phyloP scores from a whole-genome alignment of 2,888 invertebrate species.

The Belgica antarctica region DNA sequence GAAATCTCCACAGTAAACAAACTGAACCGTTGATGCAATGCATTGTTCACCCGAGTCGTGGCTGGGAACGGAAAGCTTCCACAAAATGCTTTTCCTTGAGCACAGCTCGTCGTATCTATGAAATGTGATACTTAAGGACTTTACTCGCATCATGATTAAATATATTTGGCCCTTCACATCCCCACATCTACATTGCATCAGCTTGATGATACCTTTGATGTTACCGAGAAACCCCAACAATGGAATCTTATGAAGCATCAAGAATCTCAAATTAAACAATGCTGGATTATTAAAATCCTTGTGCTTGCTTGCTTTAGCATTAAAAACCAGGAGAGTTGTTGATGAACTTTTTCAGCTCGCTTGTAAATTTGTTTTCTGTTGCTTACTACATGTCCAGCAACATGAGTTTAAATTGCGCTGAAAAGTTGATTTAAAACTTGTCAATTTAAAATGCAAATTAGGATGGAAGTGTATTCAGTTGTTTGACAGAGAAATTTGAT shows the following conservation, averaged over 20 bases:
- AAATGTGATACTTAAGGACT: slow-evolving; percentile 22
- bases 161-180: neutral
- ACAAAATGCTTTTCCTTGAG: neutral
- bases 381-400: no score
- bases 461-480: no score
- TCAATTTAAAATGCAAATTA: no score
- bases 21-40: neutral
- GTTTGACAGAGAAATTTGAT: no score
- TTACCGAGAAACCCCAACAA: slow-evolving; percentile 14
- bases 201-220: neutral
- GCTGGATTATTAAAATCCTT: neutral
- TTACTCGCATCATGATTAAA: neutral
- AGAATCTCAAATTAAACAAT: slow-evolving; percentile 18
- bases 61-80: neutral
- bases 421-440: no score
- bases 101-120: neutral
- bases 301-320: no score
- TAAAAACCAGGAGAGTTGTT: no score
- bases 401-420: no score
- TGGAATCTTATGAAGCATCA: slow-evolving; percentile 19
- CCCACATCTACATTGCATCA: neutral
- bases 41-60: neutral
- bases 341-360: no score
- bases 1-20: neutral
- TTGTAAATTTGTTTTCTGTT: no score